Evolutionary conservation across 2,797 vertebrate genomes (phyloP).

Genomic region (Phalloptychus januarius): DNA sequence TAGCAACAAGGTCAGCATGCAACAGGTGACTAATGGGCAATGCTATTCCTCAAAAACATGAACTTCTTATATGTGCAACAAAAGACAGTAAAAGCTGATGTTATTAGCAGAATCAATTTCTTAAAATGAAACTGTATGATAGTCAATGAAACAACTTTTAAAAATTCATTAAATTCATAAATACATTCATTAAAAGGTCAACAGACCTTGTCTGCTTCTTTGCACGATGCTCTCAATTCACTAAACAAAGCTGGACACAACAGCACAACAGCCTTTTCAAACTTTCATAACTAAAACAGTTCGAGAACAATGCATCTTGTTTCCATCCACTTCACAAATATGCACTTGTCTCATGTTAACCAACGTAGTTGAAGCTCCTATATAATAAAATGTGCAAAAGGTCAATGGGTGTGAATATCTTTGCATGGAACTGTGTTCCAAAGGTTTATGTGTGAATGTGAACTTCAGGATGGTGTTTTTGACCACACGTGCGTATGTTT

Average conservation of each 20-base stretch:
- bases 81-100: neutral
- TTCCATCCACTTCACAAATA: neutral
- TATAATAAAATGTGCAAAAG: slow-evolving; percentile 1
- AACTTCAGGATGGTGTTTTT: slow-evolving; percentile 47
- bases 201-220: neutral
- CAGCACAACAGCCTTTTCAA: neutral
- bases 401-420: neutral
- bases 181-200: neutral
- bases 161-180: neutral
- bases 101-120: neutral
- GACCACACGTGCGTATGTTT: slow-evolving; percentile 43
- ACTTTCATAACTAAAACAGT: neutral
- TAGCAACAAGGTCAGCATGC: neutral
- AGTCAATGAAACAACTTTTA: neutral
- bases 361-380: neutral
- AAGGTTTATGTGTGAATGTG: slow-evolving; percentile 2
- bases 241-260: neutral
- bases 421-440: slow-evolving; percentile 10
- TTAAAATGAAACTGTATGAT: neutral
- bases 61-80: neutral
- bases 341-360: neutral
- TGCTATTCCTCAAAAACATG: neutral
- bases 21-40: neutral
- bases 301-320: neutral
- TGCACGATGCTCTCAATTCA: neutral